phyloP scores from a whole-genome alignment of 2,888 invertebrate genomes.

The Orthosia gracilis region DNA sequence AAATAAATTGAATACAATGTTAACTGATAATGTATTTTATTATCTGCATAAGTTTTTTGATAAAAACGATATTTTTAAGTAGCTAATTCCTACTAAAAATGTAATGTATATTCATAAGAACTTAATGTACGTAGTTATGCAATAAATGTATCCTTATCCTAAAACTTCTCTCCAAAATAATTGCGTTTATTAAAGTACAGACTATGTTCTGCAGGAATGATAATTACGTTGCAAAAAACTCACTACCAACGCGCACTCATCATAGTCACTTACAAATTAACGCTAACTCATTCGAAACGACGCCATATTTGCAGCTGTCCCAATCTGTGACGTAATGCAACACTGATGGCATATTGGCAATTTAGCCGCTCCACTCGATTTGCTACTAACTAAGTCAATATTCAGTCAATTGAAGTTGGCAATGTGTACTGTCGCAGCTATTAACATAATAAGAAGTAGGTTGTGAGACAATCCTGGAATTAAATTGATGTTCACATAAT shows the following conservation, averaged over 20 bases:
- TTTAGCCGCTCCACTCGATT: slow-evolving; percentile 20
- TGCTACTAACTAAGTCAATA: slow-evolving; percentile 5
- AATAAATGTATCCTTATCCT: too few species aligned
- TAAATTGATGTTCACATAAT: background rate
- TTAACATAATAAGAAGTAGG: background rate
- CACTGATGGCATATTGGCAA: slow-evolving; percentile 30
- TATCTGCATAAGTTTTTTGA: too few species aligned
- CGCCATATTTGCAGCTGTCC: slow-evolving; percentile 16
- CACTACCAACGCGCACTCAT: background rate
- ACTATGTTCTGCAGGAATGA: background rate
- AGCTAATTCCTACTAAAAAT: too few species aligned
- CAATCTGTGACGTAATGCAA: slow-evolving; percentile 22
- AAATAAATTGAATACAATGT: too few species aligned
- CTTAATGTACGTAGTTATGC: too few species aligned
- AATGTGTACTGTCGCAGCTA: background rate
- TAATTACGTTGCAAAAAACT: background rate
- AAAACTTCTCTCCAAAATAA: too few species aligned
- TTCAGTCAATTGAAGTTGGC: slow-evolving; percentile 2
- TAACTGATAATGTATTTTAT: too few species aligned
- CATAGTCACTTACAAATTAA: background rate
- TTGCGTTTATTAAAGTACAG: too few species aligned
- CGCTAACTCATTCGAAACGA: background rate
- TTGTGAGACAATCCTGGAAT: background rate
- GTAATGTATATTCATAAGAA: too few species aligned
- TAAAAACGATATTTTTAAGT: too few species aligned